Base-by-base conservation (phyloP, 2,113 vertebrate species). In the Calidris pugnax region DNA sequence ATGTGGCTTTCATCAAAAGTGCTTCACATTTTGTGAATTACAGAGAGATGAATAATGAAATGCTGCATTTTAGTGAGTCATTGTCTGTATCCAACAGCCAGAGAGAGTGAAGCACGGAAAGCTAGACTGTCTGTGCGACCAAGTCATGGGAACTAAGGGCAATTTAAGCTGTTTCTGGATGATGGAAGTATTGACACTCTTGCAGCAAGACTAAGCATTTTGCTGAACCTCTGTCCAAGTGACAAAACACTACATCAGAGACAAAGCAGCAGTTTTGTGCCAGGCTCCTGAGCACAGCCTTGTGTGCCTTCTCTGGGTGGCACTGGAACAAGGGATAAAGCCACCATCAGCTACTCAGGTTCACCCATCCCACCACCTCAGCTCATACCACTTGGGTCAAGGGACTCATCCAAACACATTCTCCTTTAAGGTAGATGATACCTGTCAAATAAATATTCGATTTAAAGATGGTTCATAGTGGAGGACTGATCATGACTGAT, bases 291-390 rank as follows among this genome's bases (percentile, higher is more conserved):
- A 63, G 37, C 2, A 2, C 55, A 51, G 45, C 30, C 78, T 53
- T 45, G 9, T 67, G 24, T 67, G 37, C 41, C 30, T 69, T 74
- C 27, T 17, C 24, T 63, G 45, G 26, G 23, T 33, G 5, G 1
- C 26, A n/a, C 9, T 1, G 9, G 23, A 23, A 32, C 41, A 43
- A 33, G 30, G 56, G 37, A 57, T 0, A 0, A 43, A 30, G 18
- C 16, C 39, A 66, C 43, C 27, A 28, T 14, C 1, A 8, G 0
- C 23, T 68, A 23, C 55, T 62, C 56, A 26, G 27, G 24, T 71
- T 82, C 66, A 79, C 18, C 27, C 39, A 56, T 77, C 66, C 6
- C 2, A 23, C 10, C 9, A 23, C 18, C n/a, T 48, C 37, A 37
- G 37, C 27, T 88, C 23, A 18, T 24, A n/a, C 15, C 32, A 27